Evolutionary conservation across 2,113 vertebrate genomes (phyloP), one percentile per base, ranked within the genome.

Genomic region (Poeciliopsis occidentalis): DNA sequence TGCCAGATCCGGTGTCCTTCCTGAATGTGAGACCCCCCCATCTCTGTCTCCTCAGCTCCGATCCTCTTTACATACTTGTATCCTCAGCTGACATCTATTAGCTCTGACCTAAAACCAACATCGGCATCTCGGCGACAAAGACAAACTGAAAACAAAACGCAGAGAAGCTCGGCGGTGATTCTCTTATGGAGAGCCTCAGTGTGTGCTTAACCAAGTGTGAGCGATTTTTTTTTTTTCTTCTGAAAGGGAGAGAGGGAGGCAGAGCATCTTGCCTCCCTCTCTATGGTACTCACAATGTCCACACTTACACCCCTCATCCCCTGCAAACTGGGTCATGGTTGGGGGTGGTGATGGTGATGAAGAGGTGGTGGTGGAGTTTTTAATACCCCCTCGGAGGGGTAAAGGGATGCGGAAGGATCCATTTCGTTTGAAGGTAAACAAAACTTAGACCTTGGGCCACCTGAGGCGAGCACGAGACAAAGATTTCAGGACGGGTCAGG

Each of bases 321-420:
- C 83, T 79, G 66, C 89, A 85, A 95, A 89, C 78, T 94, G 93
- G 93, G 93, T 94, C 94, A 94, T 57, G 85, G 88, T 81, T 85
- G 86, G 87, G 84, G 85, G 85, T 88, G 74, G 85, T 87, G 74
- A 85, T 67, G 85, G 82, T 19, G 84, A 66, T 24, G 82, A 69
- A 63, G 62, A 73, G 66, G 80, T 37, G 80, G 71, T 71, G 61
- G 73, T 67, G 72, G 67, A 17, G 79, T 30, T 60, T 79, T 77
- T 88, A 86, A 91, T 83, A 80, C 76, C 86, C 86, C 81, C 73
- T 66, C 29, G 22, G 68, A 67, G 60, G 85, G 78, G 76, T 37
- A 71, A 15, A 60, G 71, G 66, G 70, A 76, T 82, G 65, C 57
- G 73, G 71, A 74, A 82, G 26, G 76, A 67, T 69, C 39, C 3